Evolutionary conservation across 2,888 invertebrate genomes (phyloP), one percentile per base, ranked within the genome.

Genomic region (Drosophila histrio): DNA sequence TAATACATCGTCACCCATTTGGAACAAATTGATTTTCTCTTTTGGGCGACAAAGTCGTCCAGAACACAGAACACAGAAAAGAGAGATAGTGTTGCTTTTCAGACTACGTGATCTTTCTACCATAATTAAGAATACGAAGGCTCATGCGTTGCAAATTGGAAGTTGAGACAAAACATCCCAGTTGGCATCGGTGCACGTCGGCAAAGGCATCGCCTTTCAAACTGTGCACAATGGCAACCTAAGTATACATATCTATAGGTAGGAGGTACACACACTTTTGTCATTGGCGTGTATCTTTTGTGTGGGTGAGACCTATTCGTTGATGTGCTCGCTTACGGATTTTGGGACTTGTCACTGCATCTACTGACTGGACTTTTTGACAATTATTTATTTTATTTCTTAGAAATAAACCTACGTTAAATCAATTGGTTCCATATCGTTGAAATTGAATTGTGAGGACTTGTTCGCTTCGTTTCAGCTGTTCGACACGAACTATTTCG

Each of bases 1-100:
- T 28, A 65, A 77, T 75, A 56, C 69, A 87, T 74, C 64, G 56
- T 68, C 76, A 79, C 34, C 73, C 77, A 77, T 59, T 80, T 78
- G 80, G 85, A 89, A 80, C 90, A 69, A 89, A 90, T 90, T 77
- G 89, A 88, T 89, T 89, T 85, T 32, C 62, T 44, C 62, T 74
- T 65, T 38, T 53, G 62, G 65, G 70, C 72, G 79, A 73, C 75
- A 74, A 80, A 71, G 73, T 73, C 85, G 63, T 47, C 61, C 47
- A 67, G 46, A 61, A 58, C 13, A 47, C 43, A 68, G 59, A 65
- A 58, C 38, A 64, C 22, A 61, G 56, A n/a, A 39, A 28, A 26
- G 41, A 59, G 50, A 60, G 46, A 36, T 34, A 76, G 43, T 57
- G 24, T 36, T 21, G 58, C 7, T 22, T 46, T 56, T 56, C 28